Conservation (phyloP, 2,113 vertebrate genomes). For the Stigmatopora nigra region DNA sequence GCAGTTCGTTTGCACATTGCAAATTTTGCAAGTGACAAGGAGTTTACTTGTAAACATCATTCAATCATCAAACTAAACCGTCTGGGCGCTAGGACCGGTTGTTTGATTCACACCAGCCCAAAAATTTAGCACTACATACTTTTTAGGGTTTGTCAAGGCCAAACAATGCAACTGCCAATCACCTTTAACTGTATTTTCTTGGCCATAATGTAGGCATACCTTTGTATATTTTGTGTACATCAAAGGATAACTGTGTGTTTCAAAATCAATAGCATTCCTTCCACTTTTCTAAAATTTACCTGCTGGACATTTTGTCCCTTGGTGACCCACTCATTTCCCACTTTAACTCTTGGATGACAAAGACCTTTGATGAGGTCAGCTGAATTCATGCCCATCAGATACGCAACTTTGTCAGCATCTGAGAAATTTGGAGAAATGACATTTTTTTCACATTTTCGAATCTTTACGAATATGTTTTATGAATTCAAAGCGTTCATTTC, state of each 20-base stretch:
- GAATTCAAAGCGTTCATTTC: not conserved
- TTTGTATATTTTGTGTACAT: not conserved
- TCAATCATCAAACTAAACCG: too few species aligned
- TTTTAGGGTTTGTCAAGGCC: too few species aligned
- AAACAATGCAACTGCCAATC: too few species aligned
- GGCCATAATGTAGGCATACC: not conserved
- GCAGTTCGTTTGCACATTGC: too few species aligned
- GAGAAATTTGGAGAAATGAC: not conserved
- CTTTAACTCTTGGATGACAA: constrained; percentile 84
- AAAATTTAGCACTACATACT: too few species aligned
- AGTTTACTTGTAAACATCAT: too few species aligned
- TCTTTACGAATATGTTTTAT: not conserved
- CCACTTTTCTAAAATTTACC: constrained; percentile 55
- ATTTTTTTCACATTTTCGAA: not conserved
- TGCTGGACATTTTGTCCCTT: constrained; percentile 86
- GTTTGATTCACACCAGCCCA: too few species aligned
- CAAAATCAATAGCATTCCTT: not conserved
- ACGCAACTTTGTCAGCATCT: constrained; percentile 84
- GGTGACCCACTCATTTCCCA: constrained; percentile 87
- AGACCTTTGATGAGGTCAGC: constrained; percentile 85
- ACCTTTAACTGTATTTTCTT: not conserved
- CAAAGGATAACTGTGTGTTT: not conserved
- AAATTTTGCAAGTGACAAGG: too few species aligned
- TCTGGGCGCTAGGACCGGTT: too few species aligned
- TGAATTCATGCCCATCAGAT: constrained; percentile 85